A percentile compares a stretch with the other conserved stretches of the same genome.
These are phyloP conservation scores for Triplophysa bombifrons DNA, from an alignment of 2,797 vertebrate genomes.

Conservation along the genomic window DNA sequence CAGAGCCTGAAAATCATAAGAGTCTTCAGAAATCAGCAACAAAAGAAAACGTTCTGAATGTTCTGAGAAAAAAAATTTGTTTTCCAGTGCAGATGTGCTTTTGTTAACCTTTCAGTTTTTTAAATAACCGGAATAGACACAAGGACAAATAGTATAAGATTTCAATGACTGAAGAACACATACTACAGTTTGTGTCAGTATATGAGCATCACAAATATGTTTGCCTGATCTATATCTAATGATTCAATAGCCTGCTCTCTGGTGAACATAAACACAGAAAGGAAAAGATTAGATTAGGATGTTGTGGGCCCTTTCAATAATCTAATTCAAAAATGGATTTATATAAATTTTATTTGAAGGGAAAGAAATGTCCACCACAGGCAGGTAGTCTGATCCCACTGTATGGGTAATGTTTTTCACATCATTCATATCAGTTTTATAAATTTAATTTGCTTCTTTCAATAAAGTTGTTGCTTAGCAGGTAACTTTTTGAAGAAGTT, in stretches of 20 bases:
- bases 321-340: neutral
- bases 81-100: conserved; percentile 27
- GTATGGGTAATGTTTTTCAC: neutral
- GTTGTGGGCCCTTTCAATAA: neutral
- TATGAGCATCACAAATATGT: conserved; percentile 40
- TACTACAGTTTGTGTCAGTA: conserved; percentile 16
- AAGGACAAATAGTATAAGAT: conserved; percentile 66
- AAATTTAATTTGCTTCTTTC: neutral
- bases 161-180: conserved; percentile 45
- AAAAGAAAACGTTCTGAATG: conserved; percentile 45
- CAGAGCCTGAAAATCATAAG: conserved; percentile 47
- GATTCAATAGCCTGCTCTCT: conserved; percentile 63
- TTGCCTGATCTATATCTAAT: conserved; percentile 68
- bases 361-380: no score
- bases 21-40: conserved; percentile 61
- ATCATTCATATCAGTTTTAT: neutral
- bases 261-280: neutral
- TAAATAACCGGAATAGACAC: conserved; percentile 48
- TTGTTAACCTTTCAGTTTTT: conserved; percentile 19
- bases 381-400: no score
- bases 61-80: conserved; percentile 37
- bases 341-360: neutral
- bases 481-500: neutral
- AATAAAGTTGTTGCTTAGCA: neutral
- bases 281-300: neutral